phyloP scores from a whole-genome alignment of 2,888 invertebrate species.

The Uloborus plumipes region DNA sequence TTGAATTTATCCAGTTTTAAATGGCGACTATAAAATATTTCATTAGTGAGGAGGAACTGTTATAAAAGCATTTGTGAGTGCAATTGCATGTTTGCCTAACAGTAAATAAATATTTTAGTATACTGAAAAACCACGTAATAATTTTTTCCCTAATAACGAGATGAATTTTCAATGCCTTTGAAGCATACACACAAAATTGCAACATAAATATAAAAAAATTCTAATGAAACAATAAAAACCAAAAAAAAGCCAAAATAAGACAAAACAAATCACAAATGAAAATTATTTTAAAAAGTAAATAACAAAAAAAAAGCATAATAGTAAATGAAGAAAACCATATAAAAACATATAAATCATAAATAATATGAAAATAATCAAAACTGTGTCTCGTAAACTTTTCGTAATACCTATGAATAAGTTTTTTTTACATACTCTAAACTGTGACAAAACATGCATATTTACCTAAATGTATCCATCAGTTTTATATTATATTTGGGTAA shows the following conservation, averaged over 20 bases:
- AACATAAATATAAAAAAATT: not conserved
- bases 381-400: not conserved
- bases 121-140: too few relatives aligned
- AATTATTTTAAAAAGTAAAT: not conserved
- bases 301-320: not conserved
- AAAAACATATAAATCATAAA: not conserved
- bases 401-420: not conserved
- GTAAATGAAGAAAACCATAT: too few relatives aligned
- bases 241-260: not conserved
- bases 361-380: not conserved
- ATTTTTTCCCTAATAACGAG: not conserved
- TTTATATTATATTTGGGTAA: not conserved
- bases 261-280: not conserved
- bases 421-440: not conserved
- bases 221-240: not conserved
- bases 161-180: not conserved
- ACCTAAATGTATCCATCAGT: not conserved
- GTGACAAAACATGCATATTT: not conserved
- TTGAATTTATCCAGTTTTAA: too few relatives aligned
- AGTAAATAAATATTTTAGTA: too few relatives aligned
- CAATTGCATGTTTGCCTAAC: too few relatives aligned
- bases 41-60: not conserved
- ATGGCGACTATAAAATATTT: too few relatives aligned
- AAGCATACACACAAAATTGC: not conserved
- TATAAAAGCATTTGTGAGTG: not conserved